These are phyloP conservation scores for Amblyjoppa fuscipennis DNA, from an alignment of 2,888 invertebrate species.

Conservation along the genomic window DNA sequence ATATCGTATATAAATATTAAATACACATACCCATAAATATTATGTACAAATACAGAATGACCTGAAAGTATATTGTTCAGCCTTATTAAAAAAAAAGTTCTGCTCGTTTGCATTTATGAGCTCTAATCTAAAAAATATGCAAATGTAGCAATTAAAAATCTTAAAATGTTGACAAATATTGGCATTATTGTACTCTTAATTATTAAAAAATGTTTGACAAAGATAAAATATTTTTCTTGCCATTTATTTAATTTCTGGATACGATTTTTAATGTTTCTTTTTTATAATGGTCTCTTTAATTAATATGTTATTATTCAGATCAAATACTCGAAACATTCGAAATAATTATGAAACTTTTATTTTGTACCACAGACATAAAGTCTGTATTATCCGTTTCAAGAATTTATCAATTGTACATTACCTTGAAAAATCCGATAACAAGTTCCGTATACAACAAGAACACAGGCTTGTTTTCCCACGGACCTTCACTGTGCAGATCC, in stretches of 20 bases:
- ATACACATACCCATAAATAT: background rate
- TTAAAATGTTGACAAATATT: too few species aligned
- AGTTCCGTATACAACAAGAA: constrained; percentile 98
- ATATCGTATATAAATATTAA: constrained; percentile 38
- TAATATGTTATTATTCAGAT: background rate
- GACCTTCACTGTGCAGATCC: constrained; percentile 96
- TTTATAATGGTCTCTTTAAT: background rate
- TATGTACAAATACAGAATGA: constrained; percentile 89
- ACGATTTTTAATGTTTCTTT: too few species aligned
- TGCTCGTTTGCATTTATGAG: too few species aligned
- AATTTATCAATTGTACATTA: constrained; percentile 74
- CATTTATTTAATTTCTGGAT: too few species aligned
- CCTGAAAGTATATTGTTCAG: constrained; percentile 81
- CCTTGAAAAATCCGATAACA: constrained; percentile 94
- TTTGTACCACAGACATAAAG: background rate
- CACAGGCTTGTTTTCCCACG: constrained; percentile 99
- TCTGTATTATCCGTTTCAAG: background rate
- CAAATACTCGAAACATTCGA: too few species aligned
- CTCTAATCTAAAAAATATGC: too few species aligned
- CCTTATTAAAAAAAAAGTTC: background rate
- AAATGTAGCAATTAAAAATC: too few species aligned
- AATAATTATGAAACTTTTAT: background rate
- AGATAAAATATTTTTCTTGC: too few species aligned
- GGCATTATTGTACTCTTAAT: too few species aligned
- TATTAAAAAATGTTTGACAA: too few species aligned